Evolutionary conservation across 2,888 invertebrate genomes (phyloP).

Genomic region (Drosophila subsilvestris): DNA sequence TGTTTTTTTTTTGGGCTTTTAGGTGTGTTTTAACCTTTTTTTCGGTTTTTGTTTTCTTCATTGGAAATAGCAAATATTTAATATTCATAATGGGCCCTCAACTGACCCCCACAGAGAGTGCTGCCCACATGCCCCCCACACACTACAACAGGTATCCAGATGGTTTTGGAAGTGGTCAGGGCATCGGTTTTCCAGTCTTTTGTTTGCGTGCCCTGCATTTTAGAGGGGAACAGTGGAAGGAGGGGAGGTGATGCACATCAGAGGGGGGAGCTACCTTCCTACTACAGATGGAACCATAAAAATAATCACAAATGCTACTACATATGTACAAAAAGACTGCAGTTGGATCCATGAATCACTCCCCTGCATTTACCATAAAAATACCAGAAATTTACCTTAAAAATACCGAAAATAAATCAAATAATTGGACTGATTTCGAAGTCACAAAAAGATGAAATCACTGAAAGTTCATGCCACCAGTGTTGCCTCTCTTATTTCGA

Average conservation of each 20-base stretch:
- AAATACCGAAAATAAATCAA: neutral
- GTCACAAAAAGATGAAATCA: too few relatives aligned
- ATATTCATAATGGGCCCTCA: constrained; percentile 62
- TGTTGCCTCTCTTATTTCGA: too few relatives aligned
- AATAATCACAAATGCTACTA: too few relatives aligned
- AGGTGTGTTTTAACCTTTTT: neutral
- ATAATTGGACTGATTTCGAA: too few relatives aligned
- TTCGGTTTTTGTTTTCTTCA: constrained; percentile 15
- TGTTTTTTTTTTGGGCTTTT: constrained; percentile 9
- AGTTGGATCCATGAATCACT: neutral
- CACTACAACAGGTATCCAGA: neutral
- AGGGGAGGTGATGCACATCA: too few relatives aligned
- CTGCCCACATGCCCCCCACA: neutral
- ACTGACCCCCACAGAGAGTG: constrained; percentile 21
- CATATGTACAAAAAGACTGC: neutral
- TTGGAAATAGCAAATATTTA: constrained; percentile 62
- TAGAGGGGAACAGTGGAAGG: neutral
- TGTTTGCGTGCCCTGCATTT: constrained; percentile 36
- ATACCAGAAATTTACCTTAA: neutral
- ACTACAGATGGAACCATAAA: too few relatives aligned
- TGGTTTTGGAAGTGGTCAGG: constrained; percentile 13
- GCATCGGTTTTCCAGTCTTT: constrained; percentile 5
- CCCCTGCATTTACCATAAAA: too few relatives aligned
- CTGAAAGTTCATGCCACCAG: too few relatives aligned
- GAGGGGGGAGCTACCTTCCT: neutral